Conservation (phyloP, 2,888 invertebrate genomes). For the Tenthredo mesomela region DNA sequence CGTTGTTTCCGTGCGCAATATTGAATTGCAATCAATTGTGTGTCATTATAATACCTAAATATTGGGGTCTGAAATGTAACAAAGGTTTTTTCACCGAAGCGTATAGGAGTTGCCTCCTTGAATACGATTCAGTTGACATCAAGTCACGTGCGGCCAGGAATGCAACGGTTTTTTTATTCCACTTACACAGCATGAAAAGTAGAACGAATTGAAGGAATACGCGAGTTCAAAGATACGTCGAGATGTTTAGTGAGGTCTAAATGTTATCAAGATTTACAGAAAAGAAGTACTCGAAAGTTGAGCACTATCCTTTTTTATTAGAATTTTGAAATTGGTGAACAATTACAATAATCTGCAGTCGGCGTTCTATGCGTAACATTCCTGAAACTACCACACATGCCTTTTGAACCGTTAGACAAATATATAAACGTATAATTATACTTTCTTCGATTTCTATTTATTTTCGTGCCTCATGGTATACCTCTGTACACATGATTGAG, state of each 20-base stretch:
- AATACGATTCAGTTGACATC: constrained; percentile 30
- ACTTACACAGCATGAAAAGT: constrained; percentile 16
- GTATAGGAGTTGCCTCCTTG: background rate
- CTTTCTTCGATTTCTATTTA: background rate
- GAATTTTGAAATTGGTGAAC: background rate
- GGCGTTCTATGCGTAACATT: background rate
- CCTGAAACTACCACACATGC: background rate
- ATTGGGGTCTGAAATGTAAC: background rate
- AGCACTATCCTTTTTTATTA: too few species aligned
- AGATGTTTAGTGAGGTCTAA: background rate
- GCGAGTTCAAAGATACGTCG: background rate
- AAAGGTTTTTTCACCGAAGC: background rate
- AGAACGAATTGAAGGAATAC: background rate
- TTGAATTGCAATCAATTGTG: background rate
- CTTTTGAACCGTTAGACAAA: constrained; percentile 1
- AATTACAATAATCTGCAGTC: background rate
- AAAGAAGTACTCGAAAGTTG: background rate
- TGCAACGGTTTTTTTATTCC: constrained; percentile 40
- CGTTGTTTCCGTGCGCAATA: background rate
- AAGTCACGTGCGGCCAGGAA: constrained; percentile 21
- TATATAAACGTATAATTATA: background rate
- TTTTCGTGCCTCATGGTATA: background rate
- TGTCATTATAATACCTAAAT: background rate
- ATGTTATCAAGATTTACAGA: background rate
- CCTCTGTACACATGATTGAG: background rate